Conservation (phyloP, 2,113 vertebrate species). For the Oceanodroma tethys region DNA sequence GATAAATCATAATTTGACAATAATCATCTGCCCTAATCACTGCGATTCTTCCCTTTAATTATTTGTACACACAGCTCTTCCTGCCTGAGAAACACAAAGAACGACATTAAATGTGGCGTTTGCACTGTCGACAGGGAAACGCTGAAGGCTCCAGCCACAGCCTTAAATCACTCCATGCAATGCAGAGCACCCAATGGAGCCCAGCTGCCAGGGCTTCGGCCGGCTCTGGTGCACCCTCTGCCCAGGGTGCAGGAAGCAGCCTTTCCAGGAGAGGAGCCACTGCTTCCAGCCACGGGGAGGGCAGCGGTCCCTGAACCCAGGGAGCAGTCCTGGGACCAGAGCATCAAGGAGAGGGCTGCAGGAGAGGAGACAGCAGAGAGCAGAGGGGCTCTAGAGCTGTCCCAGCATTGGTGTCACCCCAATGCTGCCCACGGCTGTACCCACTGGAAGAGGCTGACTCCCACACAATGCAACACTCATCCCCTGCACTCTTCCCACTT, state of each 20-base stretch:
- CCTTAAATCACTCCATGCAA: not conserved
- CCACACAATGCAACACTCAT: not conserved
- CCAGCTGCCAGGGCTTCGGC: not conserved
- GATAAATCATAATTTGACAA: slow-evolving; percentile 85
- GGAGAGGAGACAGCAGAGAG: not conserved
- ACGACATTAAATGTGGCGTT: not conserved
- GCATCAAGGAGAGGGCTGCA: not conserved
- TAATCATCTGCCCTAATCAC: slow-evolving; percentile 83
- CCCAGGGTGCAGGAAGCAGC: not conserved
- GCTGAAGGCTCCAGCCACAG: not conserved
- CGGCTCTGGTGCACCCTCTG: not conserved
- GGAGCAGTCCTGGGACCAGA: not conserved
- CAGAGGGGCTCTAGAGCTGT: not conserved
- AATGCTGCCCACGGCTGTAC: rapidly evolving
- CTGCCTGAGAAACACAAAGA: slow-evolving; percentile 49
- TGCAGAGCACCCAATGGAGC: not conserved
- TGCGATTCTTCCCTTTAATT: slow-evolving; percentile 76
- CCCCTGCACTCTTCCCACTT: not conserved
- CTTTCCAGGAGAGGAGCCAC: not conserved
- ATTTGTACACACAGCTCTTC: slow-evolving; percentile 77
- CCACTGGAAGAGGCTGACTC: not conserved
- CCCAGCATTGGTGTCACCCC: not conserved
- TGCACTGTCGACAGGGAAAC: not conserved
- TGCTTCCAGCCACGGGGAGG: not conserved
- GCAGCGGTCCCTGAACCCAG: not conserved